phyloP scores from a whole-genome alignment of 53 echinoderm and acorn worm species.

The Echinometra lucunter region DNA sequence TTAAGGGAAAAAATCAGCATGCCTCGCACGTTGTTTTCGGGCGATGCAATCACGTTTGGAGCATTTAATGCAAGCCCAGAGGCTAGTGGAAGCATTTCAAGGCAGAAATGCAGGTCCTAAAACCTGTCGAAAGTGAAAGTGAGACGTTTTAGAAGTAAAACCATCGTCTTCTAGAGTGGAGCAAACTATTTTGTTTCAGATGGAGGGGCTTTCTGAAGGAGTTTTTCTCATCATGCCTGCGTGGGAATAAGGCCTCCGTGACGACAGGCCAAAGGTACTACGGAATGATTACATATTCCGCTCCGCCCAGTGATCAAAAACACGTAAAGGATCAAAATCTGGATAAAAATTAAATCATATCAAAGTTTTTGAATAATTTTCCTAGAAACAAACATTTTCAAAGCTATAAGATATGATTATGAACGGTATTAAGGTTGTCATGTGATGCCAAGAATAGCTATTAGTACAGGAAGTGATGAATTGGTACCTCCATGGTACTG shows the following conservation, averaged over 20 bases:
- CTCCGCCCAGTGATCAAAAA: not conserved
- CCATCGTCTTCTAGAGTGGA: constrained; percentile 38
- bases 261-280: not conserved
- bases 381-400: not conserved
- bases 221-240: not conserved
- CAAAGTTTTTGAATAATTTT: too few species aligned
- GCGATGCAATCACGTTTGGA: constrained; percentile 22
- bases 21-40: not conserved
- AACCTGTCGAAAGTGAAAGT: constrained; percentile 28
- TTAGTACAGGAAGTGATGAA: too few species aligned
- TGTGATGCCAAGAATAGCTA: too few species aligned
- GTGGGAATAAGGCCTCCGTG: not conserved
- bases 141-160: constrained; percentile 44
- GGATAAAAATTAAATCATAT: not conserved
- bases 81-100: not conserved
- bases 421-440: not conserved
- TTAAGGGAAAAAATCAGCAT: not conserved
- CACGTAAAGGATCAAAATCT: not conserved
- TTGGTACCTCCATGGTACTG: too few species aligned
- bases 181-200: constrained; percentile 38
- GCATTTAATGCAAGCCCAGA: constrained; percentile 31
- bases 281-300: not conserved
- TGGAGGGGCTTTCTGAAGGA: constrained; percentile 25
- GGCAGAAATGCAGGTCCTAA: constrained; percentile 6
- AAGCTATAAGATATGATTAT: not conserved